Percentiles rank a stretch among this genome's conserved stretches.
Evolutionary conservation across 2,888 invertebrate genomes (phyloP).

Genomic region (Apoda limacodes): DNA sequence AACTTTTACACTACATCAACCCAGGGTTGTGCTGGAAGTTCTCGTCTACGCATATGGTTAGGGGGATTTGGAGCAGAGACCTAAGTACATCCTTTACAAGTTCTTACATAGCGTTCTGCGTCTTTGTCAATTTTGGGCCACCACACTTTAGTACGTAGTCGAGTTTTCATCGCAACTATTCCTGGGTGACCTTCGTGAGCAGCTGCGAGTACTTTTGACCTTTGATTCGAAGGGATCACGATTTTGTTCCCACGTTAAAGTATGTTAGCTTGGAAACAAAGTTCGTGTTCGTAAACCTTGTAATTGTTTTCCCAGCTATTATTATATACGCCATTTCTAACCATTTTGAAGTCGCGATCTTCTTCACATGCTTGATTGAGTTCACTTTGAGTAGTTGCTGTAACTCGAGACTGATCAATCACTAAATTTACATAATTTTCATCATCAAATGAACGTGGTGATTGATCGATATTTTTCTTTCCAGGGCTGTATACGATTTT

Average conservation of each 20-base stretch:
- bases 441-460: no score
- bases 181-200: no score
- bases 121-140: no score
- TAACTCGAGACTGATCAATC: no score
- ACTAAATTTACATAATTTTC: no score
- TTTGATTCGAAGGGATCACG: slow-evolving; percentile 16
- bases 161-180: slow-evolving; percentile 29
- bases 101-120: no score
- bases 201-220: slow-evolving; percentile 13
- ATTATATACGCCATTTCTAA: slow-evolving; percentile 14
- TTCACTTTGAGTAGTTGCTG: no score
- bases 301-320: slow-evolving; percentile 19
- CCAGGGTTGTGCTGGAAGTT: no score
- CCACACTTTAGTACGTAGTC: slow-evolving; percentile 32
- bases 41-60: no score
- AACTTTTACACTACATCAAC: no score
- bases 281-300: slow-evolving; percentile 23
- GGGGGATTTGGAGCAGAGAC: slow-evolving; percentile 12
- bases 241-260: slow-evolving; percentile 18
- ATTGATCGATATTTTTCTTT: slow-evolving; percentile 10
- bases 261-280: slow-evolving; percentile 24
- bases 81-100: slow-evolving; percentile 13
- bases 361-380: no score
- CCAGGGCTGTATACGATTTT: slow-evolving; percentile 6
- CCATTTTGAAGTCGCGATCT: no score